A percentile compares a stretch with the other conserved stretches of the same genome.
Evolutionary conservation across 1,140 invertebrate species (phyloP).

Genomic region (Sycobia sp.): DNA sequence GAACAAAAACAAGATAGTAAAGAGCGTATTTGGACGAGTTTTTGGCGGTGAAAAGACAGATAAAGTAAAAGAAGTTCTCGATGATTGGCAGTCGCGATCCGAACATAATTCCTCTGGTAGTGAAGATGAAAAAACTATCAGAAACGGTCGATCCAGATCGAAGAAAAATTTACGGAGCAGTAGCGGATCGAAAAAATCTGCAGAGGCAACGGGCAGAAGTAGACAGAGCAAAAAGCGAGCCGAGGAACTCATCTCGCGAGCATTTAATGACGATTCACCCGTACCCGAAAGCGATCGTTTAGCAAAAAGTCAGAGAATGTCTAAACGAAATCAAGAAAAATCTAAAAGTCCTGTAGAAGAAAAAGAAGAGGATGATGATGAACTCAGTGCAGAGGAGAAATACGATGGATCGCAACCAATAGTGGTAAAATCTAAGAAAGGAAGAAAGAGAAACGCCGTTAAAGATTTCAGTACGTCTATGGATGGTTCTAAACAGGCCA

Average conservation of each 20-base stretch:
- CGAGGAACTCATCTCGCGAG: slow-evolving; percentile 45
- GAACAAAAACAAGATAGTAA: slow-evolving; percentile 56
- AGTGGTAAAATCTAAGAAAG: slow-evolving; percentile 19
- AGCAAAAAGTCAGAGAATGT: slow-evolving; percentile 7
- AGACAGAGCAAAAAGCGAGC: slow-evolving; percentile 55
- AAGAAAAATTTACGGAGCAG: slow-evolving; percentile 9
- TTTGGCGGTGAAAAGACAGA: slow-evolving; percentile 53
- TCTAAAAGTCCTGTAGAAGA: slow-evolving; percentile 22
- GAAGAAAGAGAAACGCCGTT: slow-evolving; percentile 19
- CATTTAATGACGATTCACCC: slow-evolving; percentile 41
- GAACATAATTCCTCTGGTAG: slow-evolving; percentile 45
- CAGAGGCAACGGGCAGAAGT: slow-evolving; percentile 32
- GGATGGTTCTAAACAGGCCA: not conserved
- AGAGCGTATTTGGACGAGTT: slow-evolving; percentile 55
- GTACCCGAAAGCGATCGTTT: not conserved
- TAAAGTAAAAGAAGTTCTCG: slow-evolving; percentile 56
- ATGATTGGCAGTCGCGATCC: slow-evolving; percentile 55
- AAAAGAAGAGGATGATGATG: not conserved
- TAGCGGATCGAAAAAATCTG: not conserved
- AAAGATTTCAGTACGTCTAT: not conserved
- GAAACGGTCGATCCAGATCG: slow-evolving; percentile 15
- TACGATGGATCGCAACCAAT: not conserved
- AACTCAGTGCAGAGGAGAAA: not conserved
- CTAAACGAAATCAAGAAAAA: slow-evolving; percentile 31
- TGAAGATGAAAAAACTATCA: not conserved